phyloP scores from a whole-genome alignment of 2,888 invertebrate species.

The Itoplectis maculator region DNA sequence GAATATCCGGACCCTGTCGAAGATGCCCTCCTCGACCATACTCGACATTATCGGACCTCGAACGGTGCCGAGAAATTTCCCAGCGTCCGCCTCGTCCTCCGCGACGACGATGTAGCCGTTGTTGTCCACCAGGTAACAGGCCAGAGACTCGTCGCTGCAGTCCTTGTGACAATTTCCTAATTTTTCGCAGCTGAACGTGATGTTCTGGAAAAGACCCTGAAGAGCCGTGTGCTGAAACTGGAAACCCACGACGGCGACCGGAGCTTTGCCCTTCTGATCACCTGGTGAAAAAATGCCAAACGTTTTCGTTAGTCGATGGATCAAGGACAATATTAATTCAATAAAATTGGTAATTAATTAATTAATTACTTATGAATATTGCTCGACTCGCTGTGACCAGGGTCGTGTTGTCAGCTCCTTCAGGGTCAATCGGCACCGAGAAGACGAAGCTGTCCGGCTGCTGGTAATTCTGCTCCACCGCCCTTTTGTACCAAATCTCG shows the following conservation, averaged over 20 bases:
- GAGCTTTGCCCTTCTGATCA: constrained; percentile 82
- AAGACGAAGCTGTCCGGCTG: constrained; percentile 93
- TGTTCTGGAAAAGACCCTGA: constrained; percentile 91
- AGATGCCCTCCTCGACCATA: constrained; percentile 91
- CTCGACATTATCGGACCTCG: constrained; percentile 91
- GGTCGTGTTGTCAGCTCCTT: constrained; percentile 86
- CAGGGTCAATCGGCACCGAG: constrained; percentile 90
- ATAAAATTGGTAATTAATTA: no score
- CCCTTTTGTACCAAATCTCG: constrained; percentile 95
- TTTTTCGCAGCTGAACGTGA: constrained; percentile 87
- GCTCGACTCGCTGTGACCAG: constrained; percentile 95
- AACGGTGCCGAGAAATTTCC: constrained; percentile 94
- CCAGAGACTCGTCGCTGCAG: constrained; percentile 89
- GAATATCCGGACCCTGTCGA: constrained; percentile 90
- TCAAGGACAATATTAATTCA: no score
- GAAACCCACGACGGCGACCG: constrained; percentile 88
- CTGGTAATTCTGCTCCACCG: constrained; percentile 93
- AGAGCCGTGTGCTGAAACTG: constrained; percentile 93
- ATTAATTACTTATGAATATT: constrained; percentile 86
- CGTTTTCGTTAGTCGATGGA: not conserved
- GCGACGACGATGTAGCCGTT: constrained; percentile 92
- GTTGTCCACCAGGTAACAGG: constrained; percentile 95
- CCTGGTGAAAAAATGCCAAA: constrained; percentile 69
- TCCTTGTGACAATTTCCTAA: constrained; percentile 83
- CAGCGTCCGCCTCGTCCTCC: constrained; percentile 90